Evolutionary conservation across 2,113 vertebrate genomes (phyloP).

Genomic region (Chaenocephalus aceratus): DNA sequence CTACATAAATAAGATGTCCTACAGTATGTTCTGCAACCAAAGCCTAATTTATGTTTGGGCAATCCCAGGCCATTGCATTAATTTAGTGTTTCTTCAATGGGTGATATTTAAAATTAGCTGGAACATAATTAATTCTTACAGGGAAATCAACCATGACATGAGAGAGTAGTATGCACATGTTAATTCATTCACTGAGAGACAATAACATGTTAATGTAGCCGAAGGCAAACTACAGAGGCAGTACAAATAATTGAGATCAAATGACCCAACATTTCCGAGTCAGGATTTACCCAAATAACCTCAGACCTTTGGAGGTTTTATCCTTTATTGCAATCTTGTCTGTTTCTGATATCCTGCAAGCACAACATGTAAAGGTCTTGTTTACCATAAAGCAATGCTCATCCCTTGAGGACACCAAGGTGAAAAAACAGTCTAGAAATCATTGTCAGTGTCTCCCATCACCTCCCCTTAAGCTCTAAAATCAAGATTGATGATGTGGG

Average conservation of each 20-base stretch:
- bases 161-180: conserved; percentile 23
- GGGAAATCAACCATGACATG: conserved; percentile 34
- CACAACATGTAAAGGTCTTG: conserved; percentile 19
- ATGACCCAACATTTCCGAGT: conserved; percentile 9
- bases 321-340: conserved; percentile 3
- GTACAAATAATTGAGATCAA: conserved; percentile 12
- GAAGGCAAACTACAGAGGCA: conserved; percentile 7
- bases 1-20: neutral
- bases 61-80: neutral
- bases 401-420: neutral
- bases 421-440: conserved; percentile 34
- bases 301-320: conserved; percentile 16
- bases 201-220: conserved; percentile 33
- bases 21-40: neutral
- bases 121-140: neutral
- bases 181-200: conserved; percentile 25
- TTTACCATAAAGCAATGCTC: conserved; percentile 30
- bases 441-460: conserved; percentile 40
- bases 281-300: conserved; percentile 26
- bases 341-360: neutral
- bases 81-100: neutral
- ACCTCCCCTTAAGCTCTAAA: conserved; percentile 50
- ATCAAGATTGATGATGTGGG: conserved; percentile 78
- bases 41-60: neutral
- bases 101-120: conserved; percentile 15